Evolutionary conservation across 2,797 vertebrate species (phyloP).

Genomic region (Scolopax rusticola): DNA sequence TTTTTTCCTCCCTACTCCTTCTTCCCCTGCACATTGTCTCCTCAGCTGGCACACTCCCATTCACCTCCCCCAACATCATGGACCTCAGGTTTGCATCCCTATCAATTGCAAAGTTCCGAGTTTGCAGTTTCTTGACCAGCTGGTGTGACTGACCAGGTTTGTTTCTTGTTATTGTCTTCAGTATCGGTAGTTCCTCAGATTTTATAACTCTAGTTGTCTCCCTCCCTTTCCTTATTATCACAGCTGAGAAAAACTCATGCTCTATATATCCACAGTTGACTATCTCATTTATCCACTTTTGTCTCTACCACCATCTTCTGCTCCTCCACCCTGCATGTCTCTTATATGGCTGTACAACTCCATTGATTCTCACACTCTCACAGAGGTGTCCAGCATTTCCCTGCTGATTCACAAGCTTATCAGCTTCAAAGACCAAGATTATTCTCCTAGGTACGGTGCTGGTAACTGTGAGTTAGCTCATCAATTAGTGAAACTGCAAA

Average conservation of each 20-base stretch:
- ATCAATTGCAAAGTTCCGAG: fast-evolving
- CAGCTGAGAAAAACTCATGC: neutral
- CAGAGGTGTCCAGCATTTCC: fast-evolving
- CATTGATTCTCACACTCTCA: neutral
- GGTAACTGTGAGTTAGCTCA: neutral
- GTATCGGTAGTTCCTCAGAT: neutral
- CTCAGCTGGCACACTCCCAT: neutral
- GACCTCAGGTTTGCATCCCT: neutral
- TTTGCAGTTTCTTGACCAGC: neutral
- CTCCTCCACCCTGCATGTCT: neutral
- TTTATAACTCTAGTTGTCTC: neutral
- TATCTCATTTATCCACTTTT: neutral
- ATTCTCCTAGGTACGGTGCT: too few species aligned
- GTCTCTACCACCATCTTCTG: neutral
- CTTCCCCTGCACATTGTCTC: neutral
- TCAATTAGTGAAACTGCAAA: neutral
- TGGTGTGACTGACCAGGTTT: neutral
- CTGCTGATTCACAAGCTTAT: neutral
- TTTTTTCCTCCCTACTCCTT: neutral
- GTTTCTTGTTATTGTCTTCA: neutral
- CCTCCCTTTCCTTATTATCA: neutral
- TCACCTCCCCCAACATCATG: neutral
- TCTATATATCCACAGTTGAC: too few species aligned
- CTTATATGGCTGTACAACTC: neutral
- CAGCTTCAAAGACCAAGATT: neutral